Evolutionary conservation across 1,140 invertebrate species (phyloP).

Genomic region (Neodiprion pinetum): DNA sequence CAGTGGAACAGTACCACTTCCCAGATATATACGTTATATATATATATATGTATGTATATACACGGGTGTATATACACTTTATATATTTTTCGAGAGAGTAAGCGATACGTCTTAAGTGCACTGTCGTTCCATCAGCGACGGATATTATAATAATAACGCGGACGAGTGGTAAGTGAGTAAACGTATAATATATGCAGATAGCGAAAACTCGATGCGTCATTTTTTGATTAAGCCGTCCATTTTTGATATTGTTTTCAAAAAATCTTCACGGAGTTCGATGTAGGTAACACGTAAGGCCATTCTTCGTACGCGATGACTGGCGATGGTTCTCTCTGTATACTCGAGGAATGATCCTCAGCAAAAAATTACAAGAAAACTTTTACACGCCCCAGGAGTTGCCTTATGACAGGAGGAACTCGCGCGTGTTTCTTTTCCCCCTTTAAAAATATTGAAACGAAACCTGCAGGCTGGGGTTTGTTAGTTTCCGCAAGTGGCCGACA

Average conservation of each 20-base stretch:
- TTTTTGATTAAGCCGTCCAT: too few relatives aligned
- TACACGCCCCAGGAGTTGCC: too few relatives aligned
- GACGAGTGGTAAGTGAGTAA: neutral
- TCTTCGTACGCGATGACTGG: slow-evolving; percentile 31
- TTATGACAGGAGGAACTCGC: neutral
- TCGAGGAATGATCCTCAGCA: too few relatives aligned
- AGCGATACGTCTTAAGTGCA: slow-evolving; percentile 55
- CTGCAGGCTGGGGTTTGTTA: neutral
- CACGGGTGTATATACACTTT: too few relatives aligned
- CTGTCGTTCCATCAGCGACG: slow-evolving; percentile 38
- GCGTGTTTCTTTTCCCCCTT: neutral
- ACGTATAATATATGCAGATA: too few relatives aligned
- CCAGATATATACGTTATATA: slow-evolving; percentile 31
- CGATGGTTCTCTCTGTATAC: slow-evolving; percentile 3
- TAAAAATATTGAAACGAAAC: neutral
- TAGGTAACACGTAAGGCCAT: too few relatives aligned
- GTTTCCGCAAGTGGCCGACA: neutral
- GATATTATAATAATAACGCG: slow-evolving; percentile 43
- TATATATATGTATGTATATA: too few relatives aligned
- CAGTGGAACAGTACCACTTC: slow-evolving; percentile 10
- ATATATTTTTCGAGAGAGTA: slow-evolving; percentile 45
- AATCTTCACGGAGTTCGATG: too few relatives aligned
- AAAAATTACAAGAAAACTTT: too few relatives aligned
- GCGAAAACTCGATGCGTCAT: too few relatives aligned
- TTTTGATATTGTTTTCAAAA: too few relatives aligned